These are phyloP conservation scores for Lissocephala sabroskyi DNA, from an alignment of 2,888 invertebrate genomes.

Conservation along the genomic window DNA sequence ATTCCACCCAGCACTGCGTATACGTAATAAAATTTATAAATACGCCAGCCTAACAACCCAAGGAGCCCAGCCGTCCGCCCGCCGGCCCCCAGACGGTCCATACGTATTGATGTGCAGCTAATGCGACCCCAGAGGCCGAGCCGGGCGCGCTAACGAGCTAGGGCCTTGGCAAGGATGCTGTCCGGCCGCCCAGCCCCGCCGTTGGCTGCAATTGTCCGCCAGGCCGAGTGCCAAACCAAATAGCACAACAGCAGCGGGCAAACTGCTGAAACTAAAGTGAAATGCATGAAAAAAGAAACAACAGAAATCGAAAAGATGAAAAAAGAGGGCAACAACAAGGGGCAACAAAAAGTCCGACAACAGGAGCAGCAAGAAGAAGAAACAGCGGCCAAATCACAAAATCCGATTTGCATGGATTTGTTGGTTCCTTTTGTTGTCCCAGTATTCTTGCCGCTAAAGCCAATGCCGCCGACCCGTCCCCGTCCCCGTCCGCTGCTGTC, in stretches of 20 bases:
- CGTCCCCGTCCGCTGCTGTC: slow-evolving; percentile 14
- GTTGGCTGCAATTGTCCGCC: slow-evolving; percentile 56
- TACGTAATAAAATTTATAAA: slow-evolving; percentile 66
- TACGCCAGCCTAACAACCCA: slow-evolving; percentile 50
- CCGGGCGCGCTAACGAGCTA: slow-evolving; percentile 58
- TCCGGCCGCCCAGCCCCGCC: slow-evolving; percentile 11
- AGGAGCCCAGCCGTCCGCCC: slow-evolving; percentile 1
- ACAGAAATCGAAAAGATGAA: slow-evolving; percentile 12
- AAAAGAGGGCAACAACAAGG: slow-evolving; percentile 17
- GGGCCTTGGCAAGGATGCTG: slow-evolving; percentile 56
- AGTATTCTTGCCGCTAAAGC: slow-evolving; percentile 48
- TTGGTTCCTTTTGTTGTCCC: slow-evolving; percentile 57
- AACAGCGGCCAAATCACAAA: slow-evolving; percentile 60
- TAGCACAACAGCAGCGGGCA: slow-evolving; percentile 34
- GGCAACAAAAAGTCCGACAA: slow-evolving; percentile 11
- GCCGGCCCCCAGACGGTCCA: not conserved
- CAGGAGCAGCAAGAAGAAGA: slow-evolving; percentile 14
- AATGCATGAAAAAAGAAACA: slow-evolving; percentile 38
- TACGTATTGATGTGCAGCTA: slow-evolving; percentile 60
- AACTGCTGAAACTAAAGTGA: slow-evolving; percentile 55
- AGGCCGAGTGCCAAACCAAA: slow-evolving; percentile 66
- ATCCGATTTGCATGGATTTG: slow-evolving; percentile 71
- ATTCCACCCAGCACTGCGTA: slow-evolving; percentile 46
- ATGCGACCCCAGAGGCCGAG: slow-evolving; percentile 59
- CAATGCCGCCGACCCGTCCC: slow-evolving; percentile 13